Conservation (phyloP, 2,113 vertebrate genomes). For the Chaenogobius annularis region DNA sequence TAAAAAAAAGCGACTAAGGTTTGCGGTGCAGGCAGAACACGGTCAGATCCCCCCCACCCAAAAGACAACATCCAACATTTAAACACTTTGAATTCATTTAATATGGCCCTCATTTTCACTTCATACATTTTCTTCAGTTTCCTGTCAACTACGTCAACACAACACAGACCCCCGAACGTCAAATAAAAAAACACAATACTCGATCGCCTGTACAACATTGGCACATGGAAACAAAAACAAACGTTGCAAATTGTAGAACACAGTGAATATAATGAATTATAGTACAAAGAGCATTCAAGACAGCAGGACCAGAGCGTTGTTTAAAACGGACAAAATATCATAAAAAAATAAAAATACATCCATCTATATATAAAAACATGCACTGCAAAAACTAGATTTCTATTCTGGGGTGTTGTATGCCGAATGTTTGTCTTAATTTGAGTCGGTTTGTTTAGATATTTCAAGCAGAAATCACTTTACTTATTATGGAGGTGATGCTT, state of each 20-base stretch:
- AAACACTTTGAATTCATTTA: slow-evolving; percentile 25
- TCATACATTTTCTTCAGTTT: slow-evolving; percentile 21
- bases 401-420: too few species aligned
- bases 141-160: slow-evolving; percentile 24
- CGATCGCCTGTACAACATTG: slow-evolving; percentile 43
- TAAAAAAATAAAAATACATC: background rate
- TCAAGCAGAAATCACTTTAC: background rate
- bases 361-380: background rate
- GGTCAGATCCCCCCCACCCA: too few species aligned
- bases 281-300: slow-evolving; percentile 10
- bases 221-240: slow-evolving; percentile 48
- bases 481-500: too few species aligned
- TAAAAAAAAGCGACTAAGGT: too few species aligned
- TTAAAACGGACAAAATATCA: background rate
- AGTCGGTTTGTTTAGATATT: background rate
- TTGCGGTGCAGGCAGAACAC: too few species aligned
- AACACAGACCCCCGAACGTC: slow-evolving; percentile 25
- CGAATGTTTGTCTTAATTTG: too few species aligned
- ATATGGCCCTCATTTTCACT: slow-evolving; percentile 63
- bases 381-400: background rate
- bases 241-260: slow-evolving; percentile 18
- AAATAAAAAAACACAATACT: slow-evolving; percentile 12
- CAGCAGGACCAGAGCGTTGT: background rate
- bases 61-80: too few species aligned
- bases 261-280: slow-evolving; percentile 10